A percentile compares a stretch with the other conserved stretches of the same genome.
Evolutionary conservation across 2,888 invertebrate species (phyloP).

Genomic region (Spilosoma lubricipeda): DNA sequence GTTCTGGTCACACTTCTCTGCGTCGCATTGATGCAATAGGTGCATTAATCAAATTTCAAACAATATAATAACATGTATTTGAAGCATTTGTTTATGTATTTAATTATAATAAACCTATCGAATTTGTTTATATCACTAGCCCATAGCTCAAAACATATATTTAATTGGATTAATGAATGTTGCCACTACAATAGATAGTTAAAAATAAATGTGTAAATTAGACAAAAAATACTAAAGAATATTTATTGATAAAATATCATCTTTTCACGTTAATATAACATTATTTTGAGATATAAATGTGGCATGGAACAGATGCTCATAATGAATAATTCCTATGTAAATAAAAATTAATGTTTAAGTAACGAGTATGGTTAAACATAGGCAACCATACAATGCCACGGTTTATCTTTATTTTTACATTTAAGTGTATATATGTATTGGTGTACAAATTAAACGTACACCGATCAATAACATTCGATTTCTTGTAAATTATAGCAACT

Average conservation of each 20-base stretch:
- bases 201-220: constrained; percentile 79
- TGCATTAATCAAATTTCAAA: background rate
- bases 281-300: constrained; percentile 48
- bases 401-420: constrained; percentile 51
- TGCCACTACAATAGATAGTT: constrained; percentile 78
- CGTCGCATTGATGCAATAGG: constrained; percentile 7
- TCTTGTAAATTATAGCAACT: constrained; percentile 78
- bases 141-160: constrained; percentile 28
- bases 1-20: background rate
- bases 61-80: background rate
- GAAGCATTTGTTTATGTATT: background rate
- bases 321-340: constrained; percentile 78
- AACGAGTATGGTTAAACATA: constrained; percentile 47
- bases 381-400: constrained; percentile 48
- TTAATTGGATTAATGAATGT: constrained; percentile 60
- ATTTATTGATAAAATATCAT: constrained; percentile 53
- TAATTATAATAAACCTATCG: background rate
- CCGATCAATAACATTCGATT: constrained; percentile 57
- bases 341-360: constrained; percentile 65
- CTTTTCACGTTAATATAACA: constrained; percentile 43
- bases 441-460: constrained; percentile 32
- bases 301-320: constrained; percentile 54
- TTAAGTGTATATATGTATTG: constrained; percentile 59
- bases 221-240: constrained; percentile 57
- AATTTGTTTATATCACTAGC: constrained; percentile 38